phyloP scores from a whole-genome alignment of 2,113 vertebrate genomes.

The Prionailurus viverrinus region DNA sequence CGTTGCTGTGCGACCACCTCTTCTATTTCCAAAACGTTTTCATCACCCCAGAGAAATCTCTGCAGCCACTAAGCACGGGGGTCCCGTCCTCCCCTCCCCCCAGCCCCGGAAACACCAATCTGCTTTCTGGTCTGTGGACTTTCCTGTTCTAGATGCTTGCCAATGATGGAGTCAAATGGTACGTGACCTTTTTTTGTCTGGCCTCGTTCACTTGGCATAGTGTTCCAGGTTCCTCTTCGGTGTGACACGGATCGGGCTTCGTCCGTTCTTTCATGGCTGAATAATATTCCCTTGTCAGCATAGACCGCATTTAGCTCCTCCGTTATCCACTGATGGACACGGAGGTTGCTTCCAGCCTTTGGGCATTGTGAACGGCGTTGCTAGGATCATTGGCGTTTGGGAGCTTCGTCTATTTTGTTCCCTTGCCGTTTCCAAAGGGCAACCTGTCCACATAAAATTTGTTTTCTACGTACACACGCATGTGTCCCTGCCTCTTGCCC shows the following conservation, averaged over 20 bases:
- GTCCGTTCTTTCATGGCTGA: background rate
- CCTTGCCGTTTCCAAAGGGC: background rate
- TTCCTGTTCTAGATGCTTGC: background rate
- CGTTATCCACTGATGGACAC: background rate
- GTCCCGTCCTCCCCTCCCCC: background rate
- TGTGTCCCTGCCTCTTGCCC: slow-evolving; percentile 17
- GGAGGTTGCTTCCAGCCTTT: background rate
- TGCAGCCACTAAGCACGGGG: background rate
- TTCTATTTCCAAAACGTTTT: background rate
- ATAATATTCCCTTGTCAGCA: background rate
- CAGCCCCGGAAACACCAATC: background rate
- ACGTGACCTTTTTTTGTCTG: background rate
- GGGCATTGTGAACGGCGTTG: background rate
- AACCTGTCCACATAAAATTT: background rate
- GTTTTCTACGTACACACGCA: background rate
- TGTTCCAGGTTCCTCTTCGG: background rate
- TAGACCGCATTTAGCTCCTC: accelerated
- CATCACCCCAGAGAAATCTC: background rate
- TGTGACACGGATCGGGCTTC: background rate
- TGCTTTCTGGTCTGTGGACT: background rate
- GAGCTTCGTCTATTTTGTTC: background rate
- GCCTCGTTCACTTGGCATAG: background rate
- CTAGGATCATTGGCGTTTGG: background rate
- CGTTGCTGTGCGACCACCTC: too few relatives aligned
- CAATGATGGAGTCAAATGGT: background rate